These are phyloP conservation scores for Epizoanthus ramosus DNA, from an alignment of 92 coral and sea anemone genomes.

Conservation along the genomic window DNA sequence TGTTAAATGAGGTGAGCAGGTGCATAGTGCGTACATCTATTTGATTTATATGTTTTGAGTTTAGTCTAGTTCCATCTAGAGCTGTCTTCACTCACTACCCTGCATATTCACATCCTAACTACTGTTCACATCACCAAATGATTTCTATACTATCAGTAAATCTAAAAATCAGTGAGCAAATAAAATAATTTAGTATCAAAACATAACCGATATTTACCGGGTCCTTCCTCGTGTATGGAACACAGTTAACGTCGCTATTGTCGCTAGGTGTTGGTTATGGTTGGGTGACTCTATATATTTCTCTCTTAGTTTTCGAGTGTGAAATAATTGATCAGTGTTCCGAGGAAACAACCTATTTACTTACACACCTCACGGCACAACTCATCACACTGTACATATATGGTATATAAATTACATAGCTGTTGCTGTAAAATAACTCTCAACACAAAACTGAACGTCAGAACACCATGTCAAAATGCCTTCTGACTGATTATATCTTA, in stretches of 20 bases:
- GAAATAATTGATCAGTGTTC: no score
- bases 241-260: no score
- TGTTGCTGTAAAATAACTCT: not conserved
- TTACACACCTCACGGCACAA: not conserved
- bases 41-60: not conserved
- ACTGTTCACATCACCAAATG: not conserved
- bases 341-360: not conserved
- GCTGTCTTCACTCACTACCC: not conserved
- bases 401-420: not conserved
- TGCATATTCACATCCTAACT: no score
- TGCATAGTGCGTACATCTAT: no score
- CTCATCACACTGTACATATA: not conserved
- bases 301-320: no score
- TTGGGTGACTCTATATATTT: not conserved
- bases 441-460: not conserved
- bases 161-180: not conserved
- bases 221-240: no score
- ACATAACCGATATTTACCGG: not conserved
- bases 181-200: constrained; percentile 13
- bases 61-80: not conserved
- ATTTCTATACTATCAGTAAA: not conserved
- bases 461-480: not conserved
- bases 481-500: not conserved
- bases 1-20: no score
- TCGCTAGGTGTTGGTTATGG: no score